Percentiles rank a stretch among this genome's conserved stretches.
Conservation (phyloP, 2,113 vertebrate genomes). For the Pachypanchax playfairii region DNA sequence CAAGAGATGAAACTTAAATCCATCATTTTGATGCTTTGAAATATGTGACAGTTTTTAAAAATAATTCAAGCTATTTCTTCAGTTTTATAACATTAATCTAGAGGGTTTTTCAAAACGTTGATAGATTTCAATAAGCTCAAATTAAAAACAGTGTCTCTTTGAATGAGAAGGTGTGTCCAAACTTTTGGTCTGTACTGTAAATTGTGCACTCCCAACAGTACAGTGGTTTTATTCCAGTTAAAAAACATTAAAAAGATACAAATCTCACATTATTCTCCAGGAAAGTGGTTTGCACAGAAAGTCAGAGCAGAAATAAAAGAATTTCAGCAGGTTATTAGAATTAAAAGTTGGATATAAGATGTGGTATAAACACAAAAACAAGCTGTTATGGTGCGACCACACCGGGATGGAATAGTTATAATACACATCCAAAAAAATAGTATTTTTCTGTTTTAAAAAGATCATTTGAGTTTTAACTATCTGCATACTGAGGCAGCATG, state of each 20-base stretch:
- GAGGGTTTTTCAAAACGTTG: neutral
- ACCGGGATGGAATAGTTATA: conserved; percentile 8
- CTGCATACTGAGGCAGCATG: conserved; percentile 18
- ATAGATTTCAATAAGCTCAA: neutral
- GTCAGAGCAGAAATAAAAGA: conserved; percentile 10
- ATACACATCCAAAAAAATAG: conserved; percentile 22
- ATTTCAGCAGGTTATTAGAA: conserved; percentile 53
- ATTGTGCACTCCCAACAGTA: conserved; percentile 17
- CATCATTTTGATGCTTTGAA: neutral
- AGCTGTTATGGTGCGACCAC: conserved; percentile 17
- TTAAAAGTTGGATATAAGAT: conserved; percentile 10
- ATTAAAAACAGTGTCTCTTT: neutral
- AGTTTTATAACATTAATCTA: neutral
- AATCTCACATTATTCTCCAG: conserved; percentile 55
- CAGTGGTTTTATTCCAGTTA: conserved; percentile 69
- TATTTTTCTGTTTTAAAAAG: conserved; percentile 16
- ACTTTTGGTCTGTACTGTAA: too few relatives aligned
- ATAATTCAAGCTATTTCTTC: too few relatives aligned
- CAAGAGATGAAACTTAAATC: conserved; percentile 20
- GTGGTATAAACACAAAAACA: conserved; percentile 8
- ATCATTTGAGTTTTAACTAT: neutral
- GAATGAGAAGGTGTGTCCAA: too few relatives aligned
- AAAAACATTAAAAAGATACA: conserved; percentile 35
- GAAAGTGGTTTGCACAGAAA: conserved; percentile 28
- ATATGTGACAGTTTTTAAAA: too few relatives aligned